These are phyloP conservation scores for Piprites chloris DNA, from an alignment of 2,113 vertebrate species.

Conservation along the genomic window DNA sequence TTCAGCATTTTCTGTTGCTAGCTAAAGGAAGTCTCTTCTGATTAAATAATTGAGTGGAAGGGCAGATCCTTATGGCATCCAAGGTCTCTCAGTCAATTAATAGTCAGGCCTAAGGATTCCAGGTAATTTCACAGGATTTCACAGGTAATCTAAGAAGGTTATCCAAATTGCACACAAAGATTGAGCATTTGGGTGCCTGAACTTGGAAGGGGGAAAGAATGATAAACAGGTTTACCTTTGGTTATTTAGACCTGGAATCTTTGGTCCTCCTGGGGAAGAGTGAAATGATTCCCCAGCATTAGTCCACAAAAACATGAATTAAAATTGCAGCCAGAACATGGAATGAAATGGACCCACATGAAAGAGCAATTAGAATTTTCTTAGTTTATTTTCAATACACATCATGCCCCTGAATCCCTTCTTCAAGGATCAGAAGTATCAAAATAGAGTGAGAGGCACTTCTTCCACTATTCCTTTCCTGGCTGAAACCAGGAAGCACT, in stretches of 20 bases:
- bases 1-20: not conserved
- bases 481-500: not conserved
- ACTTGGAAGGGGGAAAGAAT: not conserved
- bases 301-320: not conserved
- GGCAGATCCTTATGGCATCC: not conserved
- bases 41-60: not conserved
- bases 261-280: not conserved
- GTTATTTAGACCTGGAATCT: not conserved
- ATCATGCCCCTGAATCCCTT: not conserved
- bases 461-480: not conserved
- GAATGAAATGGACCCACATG: not conserved
- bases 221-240: not conserved
- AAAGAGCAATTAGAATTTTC: not conserved
- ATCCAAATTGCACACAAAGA: not conserved
- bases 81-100: not conserved
- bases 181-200: not conserved
- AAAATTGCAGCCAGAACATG: not conserved
- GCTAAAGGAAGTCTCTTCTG: not conserved
- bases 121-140: not conserved
- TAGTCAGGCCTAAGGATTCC: not conserved
- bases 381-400: not conserved
- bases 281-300: not conserved
- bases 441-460: not conserved
- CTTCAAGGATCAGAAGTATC: not conserved
- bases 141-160: not conserved